phyloP scores from a whole-genome alignment of 2,888 invertebrate species.

The Apantesis nais region DNA sequence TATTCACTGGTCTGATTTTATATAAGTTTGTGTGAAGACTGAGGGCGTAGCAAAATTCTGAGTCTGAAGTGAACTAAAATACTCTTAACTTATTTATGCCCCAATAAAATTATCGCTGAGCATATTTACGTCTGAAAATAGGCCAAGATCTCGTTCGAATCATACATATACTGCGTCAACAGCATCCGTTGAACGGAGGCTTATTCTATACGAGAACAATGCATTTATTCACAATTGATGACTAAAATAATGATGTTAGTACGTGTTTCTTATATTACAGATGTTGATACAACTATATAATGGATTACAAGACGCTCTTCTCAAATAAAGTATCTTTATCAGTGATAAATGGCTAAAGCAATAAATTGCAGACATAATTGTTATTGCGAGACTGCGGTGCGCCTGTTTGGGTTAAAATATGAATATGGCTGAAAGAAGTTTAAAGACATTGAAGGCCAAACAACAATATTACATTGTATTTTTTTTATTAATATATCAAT shows the following conservation, averaged over 20 bases:
- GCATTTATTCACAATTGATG: not conserved
- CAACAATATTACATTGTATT: not conserved
- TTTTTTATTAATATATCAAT: not conserved
- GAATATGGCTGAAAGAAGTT: conserved; percentile 1
- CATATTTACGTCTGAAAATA: conserved; percentile 7
- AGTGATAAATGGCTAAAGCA: conserved; percentile 33
- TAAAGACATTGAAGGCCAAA: not conserved
- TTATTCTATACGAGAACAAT: conserved; percentile 11
- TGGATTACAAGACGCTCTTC: conserved; percentile 27
- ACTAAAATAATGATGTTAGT: conserved; percentile 20
- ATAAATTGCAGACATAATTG: conserved; percentile 33
- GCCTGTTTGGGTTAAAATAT: conserved; percentile 3
- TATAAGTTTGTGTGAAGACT: not conserved
- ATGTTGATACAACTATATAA: not conserved
- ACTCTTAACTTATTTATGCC: not conserved
- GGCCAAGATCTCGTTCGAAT: conserved; percentile 8
- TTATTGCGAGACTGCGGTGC: conserved; percentile 27
- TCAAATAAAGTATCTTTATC: conserved; percentile 23
- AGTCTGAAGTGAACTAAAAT: not conserved
- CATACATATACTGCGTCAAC: conserved; percentile 2
- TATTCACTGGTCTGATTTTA: not conserved
- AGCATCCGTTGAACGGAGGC: not conserved
- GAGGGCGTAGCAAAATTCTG: not conserved
- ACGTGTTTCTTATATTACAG: conserved; percentile 39
- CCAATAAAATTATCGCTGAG: not conserved